phyloP scores from a whole-genome alignment of 2,888 invertebrate genomes.

The Amblyjoppa fuscipennis region DNA sequence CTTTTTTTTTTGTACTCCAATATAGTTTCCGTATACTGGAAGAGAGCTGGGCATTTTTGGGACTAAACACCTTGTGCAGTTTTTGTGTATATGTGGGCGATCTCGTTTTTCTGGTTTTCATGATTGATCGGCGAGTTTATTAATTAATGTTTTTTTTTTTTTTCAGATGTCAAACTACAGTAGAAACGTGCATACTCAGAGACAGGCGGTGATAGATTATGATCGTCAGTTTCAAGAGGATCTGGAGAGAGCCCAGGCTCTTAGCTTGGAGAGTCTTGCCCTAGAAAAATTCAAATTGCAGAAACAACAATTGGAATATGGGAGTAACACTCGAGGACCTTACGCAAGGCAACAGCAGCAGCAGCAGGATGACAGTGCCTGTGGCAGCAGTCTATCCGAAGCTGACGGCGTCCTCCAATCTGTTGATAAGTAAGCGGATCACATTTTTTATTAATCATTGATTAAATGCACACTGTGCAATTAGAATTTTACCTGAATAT shows the following conservation, averaged over 20 bases:
- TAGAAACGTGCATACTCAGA: conserved; percentile 79
- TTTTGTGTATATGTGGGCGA: background rate
- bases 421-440: conserved; percentile 77
- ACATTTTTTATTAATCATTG: background rate
- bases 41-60: background rate
- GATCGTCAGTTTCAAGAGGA: conserved; percentile 95
- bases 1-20: background rate
- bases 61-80: background rate
- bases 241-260: conserved; percentile 94
- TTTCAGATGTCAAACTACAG: conserved; percentile 82
- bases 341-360: conserved; percentile 44
- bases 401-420: conserved; percentile 73
- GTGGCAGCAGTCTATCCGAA: conserved; percentile 73
- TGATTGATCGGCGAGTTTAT: background rate
- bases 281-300: conserved; percentile 92
- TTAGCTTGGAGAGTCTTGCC: conserved; percentile 94
- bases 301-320: conserved; percentile 85
- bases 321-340: conserved; percentile 71
- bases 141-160: conserved; percentile 30
- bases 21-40: background rate
- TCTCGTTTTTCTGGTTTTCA: background rate
- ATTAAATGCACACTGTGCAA: background rate
- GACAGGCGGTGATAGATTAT: conserved; percentile 87
- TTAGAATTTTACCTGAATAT: background rate
- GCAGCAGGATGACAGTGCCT: conserved; percentile 64